Conservation (phyloP, 2,888 invertebrate species). For the Linnaemya vulpina region DNA sequence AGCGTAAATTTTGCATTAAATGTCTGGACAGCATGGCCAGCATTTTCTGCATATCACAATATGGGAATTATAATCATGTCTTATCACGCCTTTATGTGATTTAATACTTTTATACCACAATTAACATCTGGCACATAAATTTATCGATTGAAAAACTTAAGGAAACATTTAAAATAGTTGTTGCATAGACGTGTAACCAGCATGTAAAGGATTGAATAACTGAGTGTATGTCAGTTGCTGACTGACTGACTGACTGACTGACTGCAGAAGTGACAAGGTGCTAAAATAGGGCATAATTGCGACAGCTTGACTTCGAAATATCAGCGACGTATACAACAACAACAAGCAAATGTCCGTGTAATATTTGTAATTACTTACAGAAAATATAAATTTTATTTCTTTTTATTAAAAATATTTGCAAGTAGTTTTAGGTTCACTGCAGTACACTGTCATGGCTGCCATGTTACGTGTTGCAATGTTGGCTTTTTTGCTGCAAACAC, state of each 20-base stretch:
- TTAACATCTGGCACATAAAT: constrained; percentile 67
- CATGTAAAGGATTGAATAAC: constrained; percentile 55
- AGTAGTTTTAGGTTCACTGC: constrained; percentile 30
- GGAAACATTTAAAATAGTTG: constrained; percentile 39
- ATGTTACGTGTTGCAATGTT: constrained; percentile 72
- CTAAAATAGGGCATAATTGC: constrained; percentile 72
- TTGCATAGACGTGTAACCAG: constrained; percentile 35
- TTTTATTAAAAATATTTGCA: background rate
- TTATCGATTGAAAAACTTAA: background rate
- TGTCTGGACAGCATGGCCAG: background rate
- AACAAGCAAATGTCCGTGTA: constrained; percentile 33
- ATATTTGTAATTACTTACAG: constrained; percentile 20
- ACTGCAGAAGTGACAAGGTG: constrained; percentile 64
- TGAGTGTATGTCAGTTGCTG: constrained; percentile 21
- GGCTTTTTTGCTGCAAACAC: constrained; percentile 22
- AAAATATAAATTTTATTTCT: constrained; percentile 25
- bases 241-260: constrained; percentile 44
- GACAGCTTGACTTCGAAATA: constrained; percentile 54
- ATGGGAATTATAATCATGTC: constrained; percentile 55
- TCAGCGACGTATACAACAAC: constrained; percentile 1
- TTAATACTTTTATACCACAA: constrained; percentile 60
- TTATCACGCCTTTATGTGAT: constrained; percentile 71
- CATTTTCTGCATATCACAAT: constrained; percentile 10
- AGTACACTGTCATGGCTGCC: constrained; percentile 69
- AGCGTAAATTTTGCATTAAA: background rate